Evolutionary conservation across 2,888 invertebrate species (phyloP).

Genomic region (Caenorhabditis sulstoni): DNA sequence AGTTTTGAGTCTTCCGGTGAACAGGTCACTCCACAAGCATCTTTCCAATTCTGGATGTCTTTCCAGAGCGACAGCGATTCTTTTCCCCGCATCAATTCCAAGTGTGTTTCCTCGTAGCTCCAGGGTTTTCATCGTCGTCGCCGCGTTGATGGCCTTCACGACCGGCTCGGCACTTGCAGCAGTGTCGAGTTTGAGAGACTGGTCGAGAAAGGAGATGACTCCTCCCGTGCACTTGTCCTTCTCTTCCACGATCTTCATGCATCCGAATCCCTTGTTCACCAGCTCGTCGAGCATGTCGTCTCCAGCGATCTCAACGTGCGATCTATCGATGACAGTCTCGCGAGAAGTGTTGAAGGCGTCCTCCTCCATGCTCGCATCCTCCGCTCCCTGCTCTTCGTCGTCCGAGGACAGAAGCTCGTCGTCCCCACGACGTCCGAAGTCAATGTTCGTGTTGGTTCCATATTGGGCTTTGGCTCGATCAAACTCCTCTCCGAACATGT

Average conservation of each 20-base stretch:
- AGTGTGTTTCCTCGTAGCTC: constrained; percentile 74
- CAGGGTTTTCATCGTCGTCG: constrained; percentile 53
- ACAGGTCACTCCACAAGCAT: constrained; percentile 95
- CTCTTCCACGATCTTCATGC: constrained; percentile 34
- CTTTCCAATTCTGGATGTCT: constrained; percentile 47
- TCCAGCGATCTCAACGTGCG: neutral
- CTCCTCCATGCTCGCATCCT: constrained; percentile 42
- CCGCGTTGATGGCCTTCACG: constrained; percentile 53
- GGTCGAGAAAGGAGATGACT: constrained; percentile 55
- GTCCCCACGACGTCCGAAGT: constrained; percentile 47
- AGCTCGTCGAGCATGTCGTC: constrained; percentile 29
- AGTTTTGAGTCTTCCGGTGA: constrained; percentile 93
- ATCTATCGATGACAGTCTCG: constrained; percentile 36
- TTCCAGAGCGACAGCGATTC: constrained; percentile 64
- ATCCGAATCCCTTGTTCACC: constrained; percentile 46
- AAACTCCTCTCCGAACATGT: constrained; percentile 54
- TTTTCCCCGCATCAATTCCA: constrained; percentile 70
- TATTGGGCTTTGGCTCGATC: constrained; percentile 7
- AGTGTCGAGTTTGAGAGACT: constrained; percentile 57
- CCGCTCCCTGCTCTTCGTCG: constrained; percentile 32
- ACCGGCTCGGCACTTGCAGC: constrained; percentile 59
- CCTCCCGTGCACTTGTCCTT: neutral
- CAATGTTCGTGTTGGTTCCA: constrained; percentile 25
- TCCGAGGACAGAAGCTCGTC: constrained; percentile 29
- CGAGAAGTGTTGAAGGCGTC: constrained; percentile 43